phyloP scores from a whole-genome alignment of 1,140 invertebrate genomes.

The Psilanteris sp. region DNA sequence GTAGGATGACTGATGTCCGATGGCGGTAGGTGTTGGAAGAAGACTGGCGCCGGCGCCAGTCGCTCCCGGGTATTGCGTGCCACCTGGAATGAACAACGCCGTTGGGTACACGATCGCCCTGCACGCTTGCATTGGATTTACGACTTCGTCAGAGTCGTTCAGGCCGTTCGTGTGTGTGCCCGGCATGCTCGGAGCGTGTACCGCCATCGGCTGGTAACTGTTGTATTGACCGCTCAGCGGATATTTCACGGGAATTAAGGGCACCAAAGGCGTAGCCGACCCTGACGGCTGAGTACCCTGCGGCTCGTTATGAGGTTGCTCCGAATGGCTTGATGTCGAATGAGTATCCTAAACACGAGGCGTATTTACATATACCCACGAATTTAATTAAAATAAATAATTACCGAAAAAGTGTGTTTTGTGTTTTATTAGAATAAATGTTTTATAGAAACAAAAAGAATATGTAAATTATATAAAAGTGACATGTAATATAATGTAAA shows the following conservation, averaged over 20 bases:
- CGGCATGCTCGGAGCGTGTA: slow-evolving; percentile 65
- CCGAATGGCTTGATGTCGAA: slow-evolving; percentile 76
- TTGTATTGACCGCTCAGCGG: slow-evolving; percentile 70
- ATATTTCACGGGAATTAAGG: slow-evolving; percentile 75
- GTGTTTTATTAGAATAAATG: neutral
- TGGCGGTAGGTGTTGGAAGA: slow-evolving; percentile 68
- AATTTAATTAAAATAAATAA: neutral
- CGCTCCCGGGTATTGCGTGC: slow-evolving; percentile 49
- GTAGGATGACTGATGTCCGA: slow-evolving; percentile 50
- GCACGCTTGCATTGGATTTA: slow-evolving; percentile 72
- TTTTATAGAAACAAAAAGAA: too few species aligned
- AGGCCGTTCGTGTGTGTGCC: slow-evolving; percentile 61
- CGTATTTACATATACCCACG: neutral
- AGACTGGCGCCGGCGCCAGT: slow-evolving; percentile 66
- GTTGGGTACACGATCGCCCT: slow-evolving; percentile 71
- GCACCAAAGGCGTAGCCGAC: slow-evolving; percentile 66
- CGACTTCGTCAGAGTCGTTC: slow-evolving; percentile 66
- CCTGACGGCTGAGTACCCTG: slow-evolving; percentile 62
- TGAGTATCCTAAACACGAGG: slow-evolving; percentile 72
- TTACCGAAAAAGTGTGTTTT: neutral
- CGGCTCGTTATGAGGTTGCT: slow-evolving; percentile 69
- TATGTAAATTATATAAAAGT: too few species aligned
- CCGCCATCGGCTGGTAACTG: slow-evolving; percentile 70
- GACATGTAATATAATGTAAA: too few species aligned
- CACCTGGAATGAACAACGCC: slow-evolving; percentile 69